Evolutionary conservation across 2,888 invertebrate species (phyloP).

Genomic region (Cephus rjabovi): DNA sequence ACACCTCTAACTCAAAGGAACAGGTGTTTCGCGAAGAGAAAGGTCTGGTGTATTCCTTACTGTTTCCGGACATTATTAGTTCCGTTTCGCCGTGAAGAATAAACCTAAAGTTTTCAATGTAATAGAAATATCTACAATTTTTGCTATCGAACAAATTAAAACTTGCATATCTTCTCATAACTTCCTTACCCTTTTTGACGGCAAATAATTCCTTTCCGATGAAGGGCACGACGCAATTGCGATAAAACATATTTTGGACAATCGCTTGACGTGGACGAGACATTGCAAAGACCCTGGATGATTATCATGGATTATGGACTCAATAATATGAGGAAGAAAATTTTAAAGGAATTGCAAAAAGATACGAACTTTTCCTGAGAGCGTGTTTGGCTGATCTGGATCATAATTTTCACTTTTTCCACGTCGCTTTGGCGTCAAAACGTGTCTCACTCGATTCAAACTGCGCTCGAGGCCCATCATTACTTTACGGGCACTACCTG

Average conservation of each 20-base stretch:
- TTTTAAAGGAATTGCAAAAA: neutral
- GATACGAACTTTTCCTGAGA: conserved; percentile 67
- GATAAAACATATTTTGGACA: conserved; percentile 75
- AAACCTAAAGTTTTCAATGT: conserved; percentile 68
- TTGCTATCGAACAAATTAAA: neutral
- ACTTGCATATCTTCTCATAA: neutral
- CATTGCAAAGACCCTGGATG: conserved; percentile 75
- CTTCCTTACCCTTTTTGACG: conserved; percentile 74
- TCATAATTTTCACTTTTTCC: conserved; percentile 55
- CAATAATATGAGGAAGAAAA: conserved; percentile 18
- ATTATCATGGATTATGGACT: conserved; percentile 23
- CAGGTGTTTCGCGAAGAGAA: conserved; percentile 60
- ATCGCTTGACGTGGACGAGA: conserved; percentile 76
- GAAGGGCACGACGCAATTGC: conserved; percentile 72
- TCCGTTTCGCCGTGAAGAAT: conserved; percentile 75
- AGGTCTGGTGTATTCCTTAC: conserved; percentile 38
- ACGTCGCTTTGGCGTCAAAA: conserved; percentile 75
- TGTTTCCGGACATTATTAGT: conserved; percentile 41
- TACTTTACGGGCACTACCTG: conserved; percentile 71
- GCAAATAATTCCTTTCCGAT: conserved; percentile 74
- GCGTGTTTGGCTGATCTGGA: conserved; percentile 62
- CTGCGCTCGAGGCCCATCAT: conserved; percentile 79
- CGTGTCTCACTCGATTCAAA: conserved; percentile 74
- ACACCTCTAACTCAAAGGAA: conserved; percentile 81
- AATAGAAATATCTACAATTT: conserved; percentile 4